A percentile compares a stretch with the other conserved stretches of the same genome.
Evolutionary conservation across 2,113 vertebrate genomes (phyloP).

Genomic region (Formicarius rufipectus): DNA sequence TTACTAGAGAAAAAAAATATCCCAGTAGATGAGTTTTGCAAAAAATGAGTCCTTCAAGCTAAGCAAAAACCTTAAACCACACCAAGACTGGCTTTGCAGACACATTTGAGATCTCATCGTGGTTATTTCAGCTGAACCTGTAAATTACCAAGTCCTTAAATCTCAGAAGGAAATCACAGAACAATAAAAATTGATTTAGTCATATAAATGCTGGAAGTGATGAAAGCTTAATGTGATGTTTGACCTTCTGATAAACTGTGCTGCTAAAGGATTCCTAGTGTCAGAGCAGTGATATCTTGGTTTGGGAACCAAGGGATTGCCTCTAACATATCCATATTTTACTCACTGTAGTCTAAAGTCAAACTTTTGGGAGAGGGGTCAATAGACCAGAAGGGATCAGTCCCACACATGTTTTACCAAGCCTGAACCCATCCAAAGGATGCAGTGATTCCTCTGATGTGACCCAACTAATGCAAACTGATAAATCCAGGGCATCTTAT

Average conservation of each 20-base stretch:
- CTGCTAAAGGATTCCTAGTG: not conserved
- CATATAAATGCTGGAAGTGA: constrained; percentile 28
- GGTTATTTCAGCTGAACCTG: not conserved
- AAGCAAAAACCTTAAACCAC: not conserved
- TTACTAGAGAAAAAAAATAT: not conserved
- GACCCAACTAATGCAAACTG: not conserved
- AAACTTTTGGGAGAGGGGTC: not conserved
- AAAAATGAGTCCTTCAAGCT: not conserved
- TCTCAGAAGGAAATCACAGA: not conserved
- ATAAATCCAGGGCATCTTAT: not conserved
- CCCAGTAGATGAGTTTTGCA: not conserved
- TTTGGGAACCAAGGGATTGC: not conserved
- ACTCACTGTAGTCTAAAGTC: not conserved
- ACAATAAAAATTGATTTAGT: constrained; percentile 34
- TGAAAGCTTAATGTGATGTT: not conserved
- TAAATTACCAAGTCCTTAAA: not conserved
- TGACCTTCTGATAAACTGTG: not conserved
- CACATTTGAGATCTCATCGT: not conserved
- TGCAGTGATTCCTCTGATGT: not conserved
- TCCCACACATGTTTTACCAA: not conserved
- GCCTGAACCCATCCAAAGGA: not conserved
- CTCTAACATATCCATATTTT: not conserved
- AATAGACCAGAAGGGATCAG: not conserved
- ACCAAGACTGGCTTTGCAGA: not conserved
- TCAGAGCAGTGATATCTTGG: not conserved